These are phyloP conservation scores for Phalera bucephala DNA, from an alignment of 2,888 invertebrate genomes.

Conservation along the genomic window DNA sequence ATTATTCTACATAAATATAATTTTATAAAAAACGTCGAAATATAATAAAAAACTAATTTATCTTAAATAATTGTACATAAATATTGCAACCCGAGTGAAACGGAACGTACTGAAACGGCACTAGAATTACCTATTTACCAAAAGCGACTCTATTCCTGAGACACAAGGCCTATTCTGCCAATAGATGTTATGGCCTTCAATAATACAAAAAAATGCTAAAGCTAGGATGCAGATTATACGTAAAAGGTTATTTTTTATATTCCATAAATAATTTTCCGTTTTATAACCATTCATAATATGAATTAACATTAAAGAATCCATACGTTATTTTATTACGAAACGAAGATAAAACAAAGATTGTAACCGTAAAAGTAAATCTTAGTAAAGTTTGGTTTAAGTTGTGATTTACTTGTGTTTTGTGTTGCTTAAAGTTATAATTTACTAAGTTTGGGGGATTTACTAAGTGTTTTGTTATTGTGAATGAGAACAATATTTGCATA, in stretches of 20 bases:
- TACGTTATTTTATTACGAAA: constrained; percentile 6
- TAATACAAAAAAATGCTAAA: constrained; percentile 47
- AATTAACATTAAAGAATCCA: constrained; percentile 1
- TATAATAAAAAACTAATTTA: too few relatives aligned
- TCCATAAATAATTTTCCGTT: constrained; percentile 10
- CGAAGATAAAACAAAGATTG: too few relatives aligned
- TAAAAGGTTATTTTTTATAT: constrained; percentile 58
- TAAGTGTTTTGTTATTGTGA: constrained; percentile 14
- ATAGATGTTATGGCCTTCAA: constrained; percentile 48
- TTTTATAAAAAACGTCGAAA: neutral
- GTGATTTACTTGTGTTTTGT: constrained; percentile 30
- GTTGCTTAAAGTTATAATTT: constrained; percentile 12
- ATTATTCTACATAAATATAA: too few relatives aligned
- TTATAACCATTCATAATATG: constrained; percentile 1
- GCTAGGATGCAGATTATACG: constrained; percentile 52
- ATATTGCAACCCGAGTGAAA: constrained; percentile 11
- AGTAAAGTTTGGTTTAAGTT: constrained; percentile 26
- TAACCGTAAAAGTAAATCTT: constrained; percentile 18
- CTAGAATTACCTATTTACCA: constrained; percentile 11
- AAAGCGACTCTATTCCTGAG: constrained; percentile 45
- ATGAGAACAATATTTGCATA: constrained; percentile 7
- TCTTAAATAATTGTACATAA: neutral
- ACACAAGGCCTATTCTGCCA: constrained; percentile 31
- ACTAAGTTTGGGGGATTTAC: constrained; percentile 8
- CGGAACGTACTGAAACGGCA: constrained; percentile 18